Evolutionary conservation across 2,888 invertebrate genomes (phyloP), one percentile per base, ranked within the genome.

Genomic region (Plebejus melissa): DNA sequence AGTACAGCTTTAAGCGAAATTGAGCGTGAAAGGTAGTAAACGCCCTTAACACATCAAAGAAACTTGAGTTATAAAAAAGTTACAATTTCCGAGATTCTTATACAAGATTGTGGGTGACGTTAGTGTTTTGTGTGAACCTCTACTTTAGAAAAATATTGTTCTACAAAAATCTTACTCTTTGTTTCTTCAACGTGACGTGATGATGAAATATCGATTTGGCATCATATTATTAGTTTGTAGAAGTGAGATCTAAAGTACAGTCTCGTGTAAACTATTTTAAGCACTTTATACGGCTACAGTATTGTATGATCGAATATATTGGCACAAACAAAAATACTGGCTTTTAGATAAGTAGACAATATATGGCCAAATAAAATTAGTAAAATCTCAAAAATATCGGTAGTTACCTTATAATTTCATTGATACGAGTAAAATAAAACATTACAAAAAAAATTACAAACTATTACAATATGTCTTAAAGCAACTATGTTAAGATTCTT

Each of bases 401-500:
- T 46, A n/a, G n/a, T n/a, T n/a, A 65, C 32, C 28, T 70, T n/a
- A 41, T 41, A 41, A 70, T 41, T 41, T 70, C 41, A 70, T 41
- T 38, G 11, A 41, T 76, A 74, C 22, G 65, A 77, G 41, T 57
- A 74, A 74, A 28, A 76, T 58, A 46, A 46, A 46, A 77, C 36
- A 74, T 75, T 22, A 22, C 22, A 76, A 74, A 69, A 74, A 75
- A 76, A 71, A 77, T 69, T 41, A 72, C 46, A 74, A 76, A 75
- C 69, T 28, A 70, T 76, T 77, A 65, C 76, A 22, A 22, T 22
- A 70, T 70, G 54, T 72, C 72, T 54, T 72, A 72, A 50, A 72
- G 41, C 71, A 72, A 54, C 32, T 72, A 54, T 50, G 32, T 54
- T 72, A 72, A 54, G 50, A 78, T 74, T 78, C 74, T 82, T 89